phyloP scores from a whole-genome alignment of 2,888 invertebrate genomes.

The Ennomos quercinarius region DNA sequence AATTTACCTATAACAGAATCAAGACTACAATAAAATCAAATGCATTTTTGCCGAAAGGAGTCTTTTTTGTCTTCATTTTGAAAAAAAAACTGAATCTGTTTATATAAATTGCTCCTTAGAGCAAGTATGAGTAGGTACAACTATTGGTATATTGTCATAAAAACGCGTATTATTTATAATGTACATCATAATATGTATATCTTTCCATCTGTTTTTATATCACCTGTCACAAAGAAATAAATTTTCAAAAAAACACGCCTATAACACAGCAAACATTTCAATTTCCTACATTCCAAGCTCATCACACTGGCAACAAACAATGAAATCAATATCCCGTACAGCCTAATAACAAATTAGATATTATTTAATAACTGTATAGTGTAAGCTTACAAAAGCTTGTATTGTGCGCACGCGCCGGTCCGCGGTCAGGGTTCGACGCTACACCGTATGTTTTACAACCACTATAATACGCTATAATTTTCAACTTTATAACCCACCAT shows the following conservation, averaged over 20 bases:
- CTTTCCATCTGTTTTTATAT: no score
- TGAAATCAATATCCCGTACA: conserved; percentile 12
- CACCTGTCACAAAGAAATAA: not conserved
- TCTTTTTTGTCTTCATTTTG: no score
- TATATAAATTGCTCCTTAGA: no score
- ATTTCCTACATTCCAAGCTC: not conserved
- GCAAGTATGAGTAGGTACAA: no score
- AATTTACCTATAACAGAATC: no score
- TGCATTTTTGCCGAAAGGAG: no score
- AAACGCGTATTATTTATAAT: no score
- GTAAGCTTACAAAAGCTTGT: conserved; percentile 30
- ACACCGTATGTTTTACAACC: conserved; percentile 14
- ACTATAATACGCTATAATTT: conserved; percentile 1
- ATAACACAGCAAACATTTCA: conserved; percentile 1
- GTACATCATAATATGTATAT: no score
- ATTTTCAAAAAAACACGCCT: not conserved
- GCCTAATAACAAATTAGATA: conserved; percentile 22
- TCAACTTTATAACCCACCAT: conserved; percentile 7
- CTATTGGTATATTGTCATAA: no score
- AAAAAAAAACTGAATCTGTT: no score
- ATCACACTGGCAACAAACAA: conserved; percentile 5
- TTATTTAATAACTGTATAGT: conserved; percentile 27
- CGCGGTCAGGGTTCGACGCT: conserved; percentile 33
- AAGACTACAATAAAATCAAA: no score
- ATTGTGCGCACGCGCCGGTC: conserved; percentile 48